Base-by-base conservation (phyloP, 2,113 vertebrate species). In the Hystrix brachyura region DNA sequence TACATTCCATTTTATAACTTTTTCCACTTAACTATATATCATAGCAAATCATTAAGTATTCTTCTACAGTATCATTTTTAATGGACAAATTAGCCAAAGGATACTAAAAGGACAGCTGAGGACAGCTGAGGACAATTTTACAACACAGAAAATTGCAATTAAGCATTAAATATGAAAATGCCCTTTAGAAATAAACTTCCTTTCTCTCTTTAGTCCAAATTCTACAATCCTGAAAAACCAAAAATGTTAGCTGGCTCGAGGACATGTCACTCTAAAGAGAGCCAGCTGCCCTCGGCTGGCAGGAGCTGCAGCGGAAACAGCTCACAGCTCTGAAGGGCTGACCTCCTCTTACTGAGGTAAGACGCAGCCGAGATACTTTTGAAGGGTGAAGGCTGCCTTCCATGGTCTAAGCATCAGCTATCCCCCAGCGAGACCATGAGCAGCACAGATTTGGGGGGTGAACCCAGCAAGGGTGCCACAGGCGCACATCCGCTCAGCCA, bases 1-100 rank as follows among this genome's bases (percentile, higher is more conserved):
- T 92, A 94, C 89, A 46, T 10, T n/a, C 88, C 86, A 38, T 62
- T 62, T 90, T 60, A 60, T 89, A 53, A 82, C 79, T 96, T 62
- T 18, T 79, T 64, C 17, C 84, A 25, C 15, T 64, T 72, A 87
- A 71, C 78, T 74, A 18, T 13, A 9, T 48, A 60, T 43, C 86
- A 27, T 32, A 79, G 53, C 79, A 64, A 74, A 65, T 34, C 94
- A 43, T 79, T 38, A 57, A 53, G 65, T n/a, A 9, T 57, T 59
- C 78, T 79, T 62, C 71, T 6, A 67, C 67, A 25, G 5, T 62
- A n/a, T 71, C 65, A 14, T 29, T 80, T 32, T n/a, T 86, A 82
- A 83, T 19, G 87, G 64, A 62, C 17, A 2, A 67, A 67, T 76
- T 92, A 55, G 74, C 84, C 84, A n/a, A 57, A 38, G 71, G 23